Conservation (phyloP, 2,888 invertebrate genomes). For the Epinotia brunnichana region DNA sequence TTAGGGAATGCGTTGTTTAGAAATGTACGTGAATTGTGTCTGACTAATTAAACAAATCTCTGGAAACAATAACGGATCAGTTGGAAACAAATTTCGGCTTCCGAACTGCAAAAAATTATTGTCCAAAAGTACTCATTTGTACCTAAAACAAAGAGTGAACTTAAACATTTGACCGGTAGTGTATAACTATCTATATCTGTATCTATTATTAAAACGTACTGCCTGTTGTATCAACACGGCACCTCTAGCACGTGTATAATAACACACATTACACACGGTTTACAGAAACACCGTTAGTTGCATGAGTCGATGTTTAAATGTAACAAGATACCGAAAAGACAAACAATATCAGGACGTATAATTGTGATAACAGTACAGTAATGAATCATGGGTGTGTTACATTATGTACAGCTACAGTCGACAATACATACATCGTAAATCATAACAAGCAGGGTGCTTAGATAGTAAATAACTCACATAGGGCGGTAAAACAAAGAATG, state of each 20-base stretch:
- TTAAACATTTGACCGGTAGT: too few species aligned
- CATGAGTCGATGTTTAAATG: neutral
- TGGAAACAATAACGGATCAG: too few species aligned
- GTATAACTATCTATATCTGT: too few species aligned
- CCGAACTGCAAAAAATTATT: too few species aligned
- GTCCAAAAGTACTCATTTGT: too few species aligned
- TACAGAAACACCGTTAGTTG: neutral
- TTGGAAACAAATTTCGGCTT: too few species aligned
- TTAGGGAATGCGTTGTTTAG: too few species aligned
- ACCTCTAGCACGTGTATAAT: conserved; percentile 5
- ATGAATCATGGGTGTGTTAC: neutral
- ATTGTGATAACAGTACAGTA: neutral
- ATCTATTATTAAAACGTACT: neutral
- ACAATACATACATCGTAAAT: neutral
- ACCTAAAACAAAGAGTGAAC: too few species aligned
- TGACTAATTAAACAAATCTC: too few species aligned
- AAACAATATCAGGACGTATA: neutral
- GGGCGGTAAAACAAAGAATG: too few species aligned
- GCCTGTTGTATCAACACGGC: conserved; percentile 13
- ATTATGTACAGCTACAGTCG: neutral
- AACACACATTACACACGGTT: neutral
- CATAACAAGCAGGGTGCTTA: neutral
- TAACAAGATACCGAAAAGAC: neutral
- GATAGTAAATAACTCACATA: too few species aligned
- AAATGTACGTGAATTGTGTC: too few species aligned